Base-by-base conservation (phyloP, 64 coral and sea anemone genomes). In the Stylophora pistillata region DNA sequence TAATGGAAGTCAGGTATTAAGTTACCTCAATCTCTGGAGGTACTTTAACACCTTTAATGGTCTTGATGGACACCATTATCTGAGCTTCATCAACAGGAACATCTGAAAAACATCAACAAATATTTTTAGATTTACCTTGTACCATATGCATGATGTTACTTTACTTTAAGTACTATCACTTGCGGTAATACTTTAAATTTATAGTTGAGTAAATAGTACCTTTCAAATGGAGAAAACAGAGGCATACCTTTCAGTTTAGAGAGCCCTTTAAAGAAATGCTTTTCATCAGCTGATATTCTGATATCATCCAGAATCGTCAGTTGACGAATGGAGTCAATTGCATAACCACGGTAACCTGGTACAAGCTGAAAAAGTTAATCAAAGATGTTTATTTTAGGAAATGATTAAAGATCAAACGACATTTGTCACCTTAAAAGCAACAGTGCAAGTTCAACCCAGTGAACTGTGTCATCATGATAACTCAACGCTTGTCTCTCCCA, bases 281-380 rank as follows among this genome's bases (percentile, higher is more conserved):
- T 99, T 30, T 99, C 97, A 83, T 99, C 97, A 32, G 97, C 97
- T 62, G 97, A 95, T 55, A 99, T 95, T 70, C 91, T 92, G 18
- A 74, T 65, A 85, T 99, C 93, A 88, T 99, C 97, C 37, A 99
- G 93, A 79, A 95, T 93, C 27, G 97, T 95, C 34, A 99, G 30
- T 32, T 90, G 81, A 16, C 93, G 97, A 41, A 95, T 90, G 15
- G 93, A 95, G 70, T 99, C 97, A 74, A 99, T 90, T 25, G 86
- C 64, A 37, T 90, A 95, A 85, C 97, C 97, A 77, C 91, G 97
- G 58, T 99, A 99, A 80, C 90, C 91, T 65, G 94, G 90, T 29
- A 82, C 88, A 27, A 99, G 73, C 97, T 99, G 33, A 30, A 91
- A 56, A 56, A 56, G 53, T 80, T 13, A 14, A 81, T 4, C 25